These are phyloP conservation scores for Zalophus californianus DNA, from an alignment of 2,797 vertebrate genomes.

Conservation along the genomic window DNA sequence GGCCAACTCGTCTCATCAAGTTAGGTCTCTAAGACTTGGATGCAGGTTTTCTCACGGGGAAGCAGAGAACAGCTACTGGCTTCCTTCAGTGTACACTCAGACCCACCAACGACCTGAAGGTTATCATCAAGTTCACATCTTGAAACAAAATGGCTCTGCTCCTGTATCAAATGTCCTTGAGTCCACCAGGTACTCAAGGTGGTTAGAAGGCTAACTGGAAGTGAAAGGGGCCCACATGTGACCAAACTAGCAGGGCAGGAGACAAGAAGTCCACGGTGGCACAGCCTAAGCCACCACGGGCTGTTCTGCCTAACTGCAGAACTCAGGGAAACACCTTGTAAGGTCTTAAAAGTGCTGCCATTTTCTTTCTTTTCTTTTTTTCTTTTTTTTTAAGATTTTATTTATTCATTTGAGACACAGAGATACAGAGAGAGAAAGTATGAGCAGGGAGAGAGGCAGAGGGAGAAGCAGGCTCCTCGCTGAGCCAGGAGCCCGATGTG, in stretches of 20 bases:
- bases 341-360: neutral
- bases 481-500: no score
- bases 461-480: no score
- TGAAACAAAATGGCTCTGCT: neutral
- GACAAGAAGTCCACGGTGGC: rapidly evolving
- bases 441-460: no score
- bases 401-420: no score
- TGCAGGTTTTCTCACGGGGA: neutral
- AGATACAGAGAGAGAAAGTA: no score
- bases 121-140: neutral
- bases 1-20: rapidly evolving
- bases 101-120: neutral
- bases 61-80: neutral
- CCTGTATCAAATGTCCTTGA: neutral
- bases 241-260: neutral
- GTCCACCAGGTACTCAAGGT: neutral
- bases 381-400: no score
- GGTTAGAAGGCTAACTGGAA: neutral
- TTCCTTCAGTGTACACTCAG: neutral
- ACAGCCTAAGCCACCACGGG: rapidly evolving
- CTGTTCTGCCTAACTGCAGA: neutral
- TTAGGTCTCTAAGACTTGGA: neutral
- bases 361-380: no score
- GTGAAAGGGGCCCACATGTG: rapidly evolving
- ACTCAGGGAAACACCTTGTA: neutral